These are phyloP conservation scores for Rissa tridactyla DNA, from an alignment of 2,113 vertebrate species.

Conservation along the genomic window DNA sequence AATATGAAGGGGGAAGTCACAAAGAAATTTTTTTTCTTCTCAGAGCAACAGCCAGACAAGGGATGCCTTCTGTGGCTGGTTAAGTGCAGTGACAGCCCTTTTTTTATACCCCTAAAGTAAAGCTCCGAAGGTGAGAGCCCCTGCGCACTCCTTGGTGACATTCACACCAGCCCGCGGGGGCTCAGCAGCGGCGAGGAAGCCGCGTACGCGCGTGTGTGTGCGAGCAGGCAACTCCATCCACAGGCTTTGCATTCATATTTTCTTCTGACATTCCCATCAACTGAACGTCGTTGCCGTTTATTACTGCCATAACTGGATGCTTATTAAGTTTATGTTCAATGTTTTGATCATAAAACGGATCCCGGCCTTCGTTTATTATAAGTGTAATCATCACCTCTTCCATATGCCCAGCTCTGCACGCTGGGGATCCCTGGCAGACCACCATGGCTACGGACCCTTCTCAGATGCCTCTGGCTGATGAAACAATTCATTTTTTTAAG, in stretches of 20 bases:
- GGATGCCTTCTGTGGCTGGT: background rate
- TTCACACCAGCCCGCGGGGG: no score
- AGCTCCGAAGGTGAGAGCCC: background rate
- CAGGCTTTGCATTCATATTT: rapidly evolving
- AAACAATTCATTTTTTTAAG: constrained; percentile 13
- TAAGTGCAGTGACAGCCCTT: background rate
- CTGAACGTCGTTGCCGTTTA: background rate
- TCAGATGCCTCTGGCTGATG: background rate
- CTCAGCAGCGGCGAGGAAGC: background rate
- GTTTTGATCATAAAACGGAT: background rate
- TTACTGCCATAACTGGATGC: background rate
- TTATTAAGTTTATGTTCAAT: background rate
- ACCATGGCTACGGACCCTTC: background rate
- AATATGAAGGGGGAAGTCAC: background rate
- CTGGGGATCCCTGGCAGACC: background rate
- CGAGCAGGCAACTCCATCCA: background rate
- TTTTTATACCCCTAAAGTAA: background rate
- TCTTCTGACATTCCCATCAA: background rate
- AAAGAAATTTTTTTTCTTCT: background rate
- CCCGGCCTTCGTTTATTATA: background rate
- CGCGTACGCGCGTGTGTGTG: rapidly evolving
- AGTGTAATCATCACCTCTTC: background rate
- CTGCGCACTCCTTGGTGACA: background rate
- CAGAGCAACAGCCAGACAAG: background rate
- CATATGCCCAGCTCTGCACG: background rate